Base-by-base conservation (phyloP, 2,113 vertebrate species). In the Rhadina sibilatrix region DNA sequence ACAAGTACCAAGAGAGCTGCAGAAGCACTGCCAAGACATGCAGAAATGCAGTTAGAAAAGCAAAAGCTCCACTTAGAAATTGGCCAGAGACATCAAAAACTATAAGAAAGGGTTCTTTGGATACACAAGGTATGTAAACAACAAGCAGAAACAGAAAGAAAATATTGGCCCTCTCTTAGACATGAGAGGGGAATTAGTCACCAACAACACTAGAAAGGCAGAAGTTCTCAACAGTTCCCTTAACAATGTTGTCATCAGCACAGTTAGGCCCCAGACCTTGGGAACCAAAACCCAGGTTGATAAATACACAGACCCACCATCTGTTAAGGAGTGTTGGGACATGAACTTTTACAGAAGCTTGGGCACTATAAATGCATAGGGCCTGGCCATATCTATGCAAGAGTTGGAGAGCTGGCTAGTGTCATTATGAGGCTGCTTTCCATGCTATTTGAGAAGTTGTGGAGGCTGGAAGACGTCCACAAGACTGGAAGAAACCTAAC, bases 231-330 rank as follows among this genome's bases (percentile, higher is more conserved):
- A 49, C 9, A 20, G 5, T 61, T 86, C 17, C 28, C 79, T 59
- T 47, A 56, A 28, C 25, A 49, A 13, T 79, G 20, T 61, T 3
- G 1, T 46, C 42, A 74, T 6, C 25, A 65, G 13, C 13, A 76
- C 8, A 42, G 12, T 1, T 77, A 31, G 6, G 2, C 7, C 2
- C 4, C 25, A 56, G 13, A 24, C 6, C 8, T 35, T 49, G n/a
- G 21, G 18, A 40, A 44, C 4, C 71, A 66, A 90, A 59, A 2
- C 24, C 5, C 18, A 68, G 30, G 15, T 1, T 54, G 17, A 22
- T 65, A 25, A 40, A 33, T 59, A 37, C 24, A 59, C 19, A 44
- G 35, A 54, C 16, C 16, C 16, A 37, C 9, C 0, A 0, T 20
- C 24, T 40, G 46, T 69, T 44, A 35, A 75, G 11, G 40, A 35